Base-by-base conservation (phyloP, 2,797 vertebrate genomes). In the Choloepus didactylus region DNA sequence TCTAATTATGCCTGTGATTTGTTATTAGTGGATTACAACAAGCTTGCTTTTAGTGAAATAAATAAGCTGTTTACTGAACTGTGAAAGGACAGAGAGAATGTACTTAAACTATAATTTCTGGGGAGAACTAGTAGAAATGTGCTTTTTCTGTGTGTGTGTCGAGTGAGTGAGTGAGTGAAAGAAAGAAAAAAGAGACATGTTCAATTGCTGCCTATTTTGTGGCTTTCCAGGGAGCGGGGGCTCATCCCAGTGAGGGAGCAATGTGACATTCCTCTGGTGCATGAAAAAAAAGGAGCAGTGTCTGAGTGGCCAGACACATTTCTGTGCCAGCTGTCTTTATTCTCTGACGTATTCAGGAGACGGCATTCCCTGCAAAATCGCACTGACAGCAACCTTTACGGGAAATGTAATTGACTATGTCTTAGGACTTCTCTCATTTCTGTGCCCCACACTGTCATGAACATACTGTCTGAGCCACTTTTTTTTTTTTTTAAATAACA, bases 41-140 rank as follows among this genome's bases (percentile, higher is more conserved):
- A 46, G 76, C 27, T 94, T 96, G 73, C 75, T 77, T 54, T 95
- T 84, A 82, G 79, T 6, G 21, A 94, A 91, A 91, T 92, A 70
- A 93, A 51, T 79, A 84, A 92, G 46, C 70, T 84, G 80, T 82
- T 89, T 91, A 75, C 62, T 93, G 75, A 96, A 66, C 91, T 81
- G 51, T 95, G 92, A 96, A 84, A 81, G 41, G 72, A 49, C 44
- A 64, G 75, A 31, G 54, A 83, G 62, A 83, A 80, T n/a, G 27
- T 66, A 27, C 31, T 93, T 67, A 35, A 6, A 41, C 31, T 83
- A 1, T 87, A 91, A 64, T 44, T 46, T 72, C 62, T 83, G 21
- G 79, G n/a, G 66, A 75, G 44, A 92, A 46, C 76, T 77, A 27
- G 18, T 31, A 72, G 77, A 77, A 88, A 87, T 46, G 25, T 46